Base-by-base conservation (phyloP, 2,888 invertebrate species). In the Camptogramma bilineatum region DNA sequence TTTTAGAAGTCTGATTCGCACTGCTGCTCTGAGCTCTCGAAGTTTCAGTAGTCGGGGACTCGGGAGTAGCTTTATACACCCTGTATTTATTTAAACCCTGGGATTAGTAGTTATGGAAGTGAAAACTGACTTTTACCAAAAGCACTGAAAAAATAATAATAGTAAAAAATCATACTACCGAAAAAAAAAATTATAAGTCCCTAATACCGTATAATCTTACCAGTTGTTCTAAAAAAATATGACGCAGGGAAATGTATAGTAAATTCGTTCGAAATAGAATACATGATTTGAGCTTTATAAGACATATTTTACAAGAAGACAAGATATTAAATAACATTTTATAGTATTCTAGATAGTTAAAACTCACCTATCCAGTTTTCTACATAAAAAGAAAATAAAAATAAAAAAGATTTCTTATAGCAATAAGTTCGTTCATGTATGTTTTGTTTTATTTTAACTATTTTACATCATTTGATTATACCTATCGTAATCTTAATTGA, bases 211-310 rank as follows among this genome's bases (percentile, higher is more conserved):
- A 46, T 47, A 18, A 48, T 34, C 48, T 39, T 57, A 51, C 28
- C 42, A 21, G 47, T 16, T 52, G 46, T 18, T 52, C 34, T 17
- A n/a, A 52, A 10, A 52, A 1, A 17, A 53, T 31, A 42, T 46
- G 46, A 52, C 50, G 18, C 57, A 46, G 4, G 42, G 8, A 56
- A 47, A 44, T 51, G 55, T 64, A 58, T 60, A 57, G 51, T 64
- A 64, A 69, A 69, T 66, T 64, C 55, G 60, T 62, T 61, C 62
- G 10, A 61, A 67, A 66, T 60, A 56, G 24, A 62, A 66, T 66
- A 58, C 58, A 58, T 59, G 18, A 17, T 31, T 59, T 62, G 54
- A 62, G 62, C 62, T 52, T 47, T 50, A 18, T 21, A 47, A 28
- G 52, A 52, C 52, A 46, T 59, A 31, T 39, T 13, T 39, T 28